These are phyloP conservation scores for Sebastes fasciatus DNA, from an alignment of 2,113 vertebrate species.

Conservation along the genomic window DNA sequence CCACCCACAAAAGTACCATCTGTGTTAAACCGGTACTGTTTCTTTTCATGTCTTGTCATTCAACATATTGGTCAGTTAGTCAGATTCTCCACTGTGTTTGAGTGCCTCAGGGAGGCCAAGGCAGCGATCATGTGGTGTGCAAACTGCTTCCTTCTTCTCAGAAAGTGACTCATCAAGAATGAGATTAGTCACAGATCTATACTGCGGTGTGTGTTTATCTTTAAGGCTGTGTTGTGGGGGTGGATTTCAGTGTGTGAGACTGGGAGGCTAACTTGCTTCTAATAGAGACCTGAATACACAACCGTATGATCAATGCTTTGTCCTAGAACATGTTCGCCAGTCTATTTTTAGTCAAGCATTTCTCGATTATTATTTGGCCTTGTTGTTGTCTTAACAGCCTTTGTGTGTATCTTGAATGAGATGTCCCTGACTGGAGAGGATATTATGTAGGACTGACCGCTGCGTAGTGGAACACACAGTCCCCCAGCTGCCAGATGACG, in stretches of 20 bases:
- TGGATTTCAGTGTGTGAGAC: conserved; percentile 16
- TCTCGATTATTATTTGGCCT: conserved; percentile 35
- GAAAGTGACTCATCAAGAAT: conserved; percentile 79
- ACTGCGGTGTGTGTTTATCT: conserved; percentile 57
- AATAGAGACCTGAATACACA: conserved; percentile 17
- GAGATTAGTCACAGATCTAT: conserved; percentile 69
- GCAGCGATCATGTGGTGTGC: conserved; percentile 69
- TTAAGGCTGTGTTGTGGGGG: conserved; percentile 33
- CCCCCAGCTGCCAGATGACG: conserved; percentile 60
- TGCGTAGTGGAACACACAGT: conserved; percentile 41
- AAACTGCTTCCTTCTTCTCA: conserved; percentile 67
- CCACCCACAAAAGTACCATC: conserved; percentile 21
- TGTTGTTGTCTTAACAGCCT: conserved; percentile 45
- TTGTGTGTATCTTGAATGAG: conserved; percentile 48
- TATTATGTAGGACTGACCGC: conserved; percentile 16
- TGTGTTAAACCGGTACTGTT: conserved; percentile 25
- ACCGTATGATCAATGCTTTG: conserved; percentile 10
- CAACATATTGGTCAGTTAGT: conserved; percentile 49
- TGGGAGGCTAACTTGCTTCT: conserved; percentile 3
- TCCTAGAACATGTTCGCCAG: not conserved
- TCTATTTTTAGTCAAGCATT: conserved; percentile 41
- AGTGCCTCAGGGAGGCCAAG: conserved; percentile 39
- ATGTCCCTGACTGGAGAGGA: conserved; percentile 54
- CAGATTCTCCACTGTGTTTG: conserved; percentile 40
- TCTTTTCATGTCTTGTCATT: conserved; percentile 55